Percentiles rank a stretch among this genome's conserved stretches.
phyloP scores from a whole-genome alignment of 2,797 vertebrate species.

The Neolamprologus multifasciatus region DNA sequence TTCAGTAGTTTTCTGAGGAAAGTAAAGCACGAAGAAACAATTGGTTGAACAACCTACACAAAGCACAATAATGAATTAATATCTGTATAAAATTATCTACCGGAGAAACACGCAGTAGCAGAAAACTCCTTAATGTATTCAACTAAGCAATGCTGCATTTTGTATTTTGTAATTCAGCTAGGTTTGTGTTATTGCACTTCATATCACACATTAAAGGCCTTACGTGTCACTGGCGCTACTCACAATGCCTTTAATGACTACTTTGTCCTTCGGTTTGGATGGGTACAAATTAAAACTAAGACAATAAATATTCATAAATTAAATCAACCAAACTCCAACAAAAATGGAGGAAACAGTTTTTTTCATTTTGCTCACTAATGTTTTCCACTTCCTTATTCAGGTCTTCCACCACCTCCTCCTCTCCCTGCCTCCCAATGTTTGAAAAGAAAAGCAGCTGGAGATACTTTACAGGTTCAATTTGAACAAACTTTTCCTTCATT shows the following conservation, averaged over 20 bases:
- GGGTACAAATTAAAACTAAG: not conserved
- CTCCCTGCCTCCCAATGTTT: not conserved
- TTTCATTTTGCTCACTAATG: not conserved
- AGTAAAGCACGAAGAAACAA: not conserved
- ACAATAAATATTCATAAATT: not conserved
- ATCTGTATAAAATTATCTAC: not conserved
- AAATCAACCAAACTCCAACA: not conserved
- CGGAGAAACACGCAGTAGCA: not conserved
- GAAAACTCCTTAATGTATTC: not conserved
- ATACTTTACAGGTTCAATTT: conserved; percentile 59
- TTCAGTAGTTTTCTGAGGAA: not conserved
- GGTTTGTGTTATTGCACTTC: not conserved
- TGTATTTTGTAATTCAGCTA: not conserved
- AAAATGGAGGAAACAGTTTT: not conserved
- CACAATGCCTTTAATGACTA: not conserved
- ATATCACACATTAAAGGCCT: not conserved
- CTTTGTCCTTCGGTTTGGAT: not conserved
- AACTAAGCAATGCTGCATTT: not conserved
- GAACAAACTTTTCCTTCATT: conserved; percentile 58
- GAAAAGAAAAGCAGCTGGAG: conserved; percentile 4
- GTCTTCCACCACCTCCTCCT: not conserved
- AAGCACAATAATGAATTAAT: not conserved
- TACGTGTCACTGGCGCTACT: not conserved
- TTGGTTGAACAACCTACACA: not conserved
- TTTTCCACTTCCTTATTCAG: not conserved